These are phyloP conservation scores for Thecocarcelia acutangulata DNA, from an alignment of 2,888 invertebrate genomes.

Conservation along the genomic window DNA sequence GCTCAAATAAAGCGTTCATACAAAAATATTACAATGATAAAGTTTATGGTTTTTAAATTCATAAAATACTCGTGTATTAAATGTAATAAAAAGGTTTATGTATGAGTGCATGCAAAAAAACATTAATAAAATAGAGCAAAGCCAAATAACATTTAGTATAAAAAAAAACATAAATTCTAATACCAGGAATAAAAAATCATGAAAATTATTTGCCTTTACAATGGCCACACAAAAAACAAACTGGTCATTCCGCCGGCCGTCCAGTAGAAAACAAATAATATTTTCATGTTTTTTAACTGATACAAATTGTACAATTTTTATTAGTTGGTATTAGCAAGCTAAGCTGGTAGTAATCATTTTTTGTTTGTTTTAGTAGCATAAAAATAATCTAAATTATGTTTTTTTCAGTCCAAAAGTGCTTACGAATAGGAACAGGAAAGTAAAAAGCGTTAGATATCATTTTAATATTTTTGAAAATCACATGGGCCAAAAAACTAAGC, in stretches of 20 bases:
- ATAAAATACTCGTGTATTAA: conserved; percentile 49
- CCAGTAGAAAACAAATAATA: neutral
- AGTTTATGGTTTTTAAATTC: conserved; percentile 64
- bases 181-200: neutral
- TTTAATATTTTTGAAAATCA: neutral
- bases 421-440: neutral
- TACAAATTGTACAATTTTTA: conserved; percentile 44
- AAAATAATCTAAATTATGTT: conserved; percentile 22
- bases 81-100: conserved; percentile 54
- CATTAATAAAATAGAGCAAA: conserved; percentile 27
- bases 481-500: no score
- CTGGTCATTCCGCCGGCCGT: neutral
- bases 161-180: neutral
- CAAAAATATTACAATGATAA: conserved; percentile 60
- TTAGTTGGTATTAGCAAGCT: conserved; percentile 39
- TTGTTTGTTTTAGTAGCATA: conserved; percentile 1
- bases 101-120: conserved; percentile 7
- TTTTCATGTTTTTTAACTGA: neutral
- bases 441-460: neutral
- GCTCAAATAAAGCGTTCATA: neutral
- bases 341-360: conserved; percentile 3
- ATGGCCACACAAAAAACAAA: neutral
- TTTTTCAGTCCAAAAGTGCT: neutral
- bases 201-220: conserved; percentile 2
- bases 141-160: neutral